A percentile compares a stretch with the other conserved stretches of the same genome.
Evolutionary conservation across 2,888 invertebrate genomes (phyloP).

Genomic region (Chymomyza caudatula): DNA sequence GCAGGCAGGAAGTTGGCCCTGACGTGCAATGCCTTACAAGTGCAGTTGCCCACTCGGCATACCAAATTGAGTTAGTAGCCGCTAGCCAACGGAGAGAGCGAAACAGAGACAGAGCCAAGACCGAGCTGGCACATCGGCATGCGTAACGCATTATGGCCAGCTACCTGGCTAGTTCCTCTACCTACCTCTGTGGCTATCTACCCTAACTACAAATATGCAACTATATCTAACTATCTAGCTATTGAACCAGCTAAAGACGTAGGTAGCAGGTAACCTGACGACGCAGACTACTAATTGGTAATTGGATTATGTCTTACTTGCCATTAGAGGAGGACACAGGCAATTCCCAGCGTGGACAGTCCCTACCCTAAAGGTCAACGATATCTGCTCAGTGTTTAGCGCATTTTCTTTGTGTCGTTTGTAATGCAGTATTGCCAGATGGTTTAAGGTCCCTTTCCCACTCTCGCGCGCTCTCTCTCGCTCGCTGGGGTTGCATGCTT

Average conservation of each 20-base stretch:
- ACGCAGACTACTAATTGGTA: constrained; percentile 40
- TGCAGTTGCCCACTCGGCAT: constrained; percentile 15
- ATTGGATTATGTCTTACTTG: constrained; percentile 65
- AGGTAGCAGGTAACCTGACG: constrained; percentile 57
- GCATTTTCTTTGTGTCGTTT: constrained; percentile 16
- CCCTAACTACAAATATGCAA: too few relatives aligned
- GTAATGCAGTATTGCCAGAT: constrained; percentile 44
- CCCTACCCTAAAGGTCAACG: constrained; percentile 60
- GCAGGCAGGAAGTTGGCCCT: constrained; percentile 20
- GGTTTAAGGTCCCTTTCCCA: not conserved
- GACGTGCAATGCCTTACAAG: constrained; percentile 58
- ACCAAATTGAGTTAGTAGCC: constrained; percentile 39
- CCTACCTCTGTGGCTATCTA: too few relatives aligned
- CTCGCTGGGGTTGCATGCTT: constrained; percentile 31
- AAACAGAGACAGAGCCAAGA: not conserved
- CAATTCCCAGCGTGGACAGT: not conserved
- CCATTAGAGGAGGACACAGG: not conserved
- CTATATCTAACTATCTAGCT: too few relatives aligned
- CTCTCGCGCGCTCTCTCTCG: not conserved
- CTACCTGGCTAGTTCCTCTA: not conserved
- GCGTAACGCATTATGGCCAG: constrained; percentile 42
- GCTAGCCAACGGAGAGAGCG: not conserved
- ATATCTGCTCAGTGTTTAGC: constrained; percentile 34
- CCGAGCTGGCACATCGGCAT: constrained; percentile 38
- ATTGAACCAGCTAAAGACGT: not conserved